These are phyloP conservation scores for Meloidogyne chitwoodi DNA, from an alignment of 1,140 invertebrate genomes.

Conservation along the genomic window DNA sequence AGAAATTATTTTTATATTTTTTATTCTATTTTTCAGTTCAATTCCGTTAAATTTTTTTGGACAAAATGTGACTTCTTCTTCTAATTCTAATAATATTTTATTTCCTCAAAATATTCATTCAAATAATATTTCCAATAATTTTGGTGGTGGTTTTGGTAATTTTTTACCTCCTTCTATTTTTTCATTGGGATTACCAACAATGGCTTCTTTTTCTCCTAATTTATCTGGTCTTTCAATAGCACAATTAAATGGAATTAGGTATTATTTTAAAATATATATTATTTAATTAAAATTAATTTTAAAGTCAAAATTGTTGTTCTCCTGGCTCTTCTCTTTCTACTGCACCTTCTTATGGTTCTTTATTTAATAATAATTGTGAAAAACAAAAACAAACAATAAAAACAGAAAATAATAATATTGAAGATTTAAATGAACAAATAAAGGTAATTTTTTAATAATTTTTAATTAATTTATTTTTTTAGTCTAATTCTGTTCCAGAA, in stretches of 20 bases:
- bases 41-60: neutral
- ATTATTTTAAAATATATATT: neutral
- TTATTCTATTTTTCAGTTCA: neutral
- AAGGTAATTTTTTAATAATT: neutral
- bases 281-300: neutral
- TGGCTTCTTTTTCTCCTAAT: neutral
- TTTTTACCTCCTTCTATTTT: neutral
- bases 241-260: neutral
- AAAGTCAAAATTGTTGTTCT: slow-evolving; percentile 2
- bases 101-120: neutral
- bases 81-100: neutral
- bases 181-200: neutral
- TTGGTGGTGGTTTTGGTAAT: neutral
- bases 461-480: too few species aligned
- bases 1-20: neutral
- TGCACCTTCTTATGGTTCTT: neutral
- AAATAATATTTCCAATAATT: neutral
- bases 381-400: neutral
- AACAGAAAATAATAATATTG: neutral
- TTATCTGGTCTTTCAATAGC: neutral
- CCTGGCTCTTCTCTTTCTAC: neutral
- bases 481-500: neutral
- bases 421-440: neutral
- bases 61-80: neutral
- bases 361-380: neutral